phyloP scores from a whole-genome alignment of 2,888 invertebrate species.

The Parthenolecanium corni region DNA sequence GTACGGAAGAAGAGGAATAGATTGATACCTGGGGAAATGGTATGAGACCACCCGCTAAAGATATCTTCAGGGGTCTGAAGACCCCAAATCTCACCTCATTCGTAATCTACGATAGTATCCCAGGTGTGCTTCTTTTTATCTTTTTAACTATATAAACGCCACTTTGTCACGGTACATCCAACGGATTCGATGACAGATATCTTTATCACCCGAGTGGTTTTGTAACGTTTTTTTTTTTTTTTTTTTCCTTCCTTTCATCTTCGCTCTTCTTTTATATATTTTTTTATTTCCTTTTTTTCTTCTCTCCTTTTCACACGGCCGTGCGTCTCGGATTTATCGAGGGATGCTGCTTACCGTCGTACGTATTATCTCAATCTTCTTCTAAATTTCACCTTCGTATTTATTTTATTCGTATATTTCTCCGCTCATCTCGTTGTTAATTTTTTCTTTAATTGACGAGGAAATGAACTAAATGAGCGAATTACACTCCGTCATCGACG shows the following conservation, averaged over 20 bases:
- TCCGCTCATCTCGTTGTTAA: no score
- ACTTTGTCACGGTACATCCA: conserved; percentile 26
- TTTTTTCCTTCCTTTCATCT: not conserved
- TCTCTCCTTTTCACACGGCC: no score
- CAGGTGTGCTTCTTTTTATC: conserved; percentile 24
- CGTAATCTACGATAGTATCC: conserved; percentile 19
- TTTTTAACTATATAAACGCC: conserved; percentile 21
- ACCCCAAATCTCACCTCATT: conserved; percentile 23
- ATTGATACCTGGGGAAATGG: conserved; percentile 25
- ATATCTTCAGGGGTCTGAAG: conserved; percentile 18
- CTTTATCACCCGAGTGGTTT: conserved; percentile 24
- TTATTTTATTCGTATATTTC: no score
- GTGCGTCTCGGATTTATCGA: no score
- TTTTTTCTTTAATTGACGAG: no score
- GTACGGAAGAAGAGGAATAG: conserved; percentile 23
- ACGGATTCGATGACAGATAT: conserved; percentile 27
- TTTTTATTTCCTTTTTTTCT: not conserved
- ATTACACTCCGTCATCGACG: no score
- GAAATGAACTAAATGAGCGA: no score
- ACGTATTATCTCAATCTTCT: no score
- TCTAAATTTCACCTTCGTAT: no score
- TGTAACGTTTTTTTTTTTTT: conserved; percentile 6
- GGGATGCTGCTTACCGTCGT: no score
- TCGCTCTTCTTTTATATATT: not conserved
- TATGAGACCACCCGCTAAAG: conserved; percentile 26